phyloP scores from a whole-genome alignment of 2,797 vertebrate genomes.

The Podargus strigoides region DNA sequence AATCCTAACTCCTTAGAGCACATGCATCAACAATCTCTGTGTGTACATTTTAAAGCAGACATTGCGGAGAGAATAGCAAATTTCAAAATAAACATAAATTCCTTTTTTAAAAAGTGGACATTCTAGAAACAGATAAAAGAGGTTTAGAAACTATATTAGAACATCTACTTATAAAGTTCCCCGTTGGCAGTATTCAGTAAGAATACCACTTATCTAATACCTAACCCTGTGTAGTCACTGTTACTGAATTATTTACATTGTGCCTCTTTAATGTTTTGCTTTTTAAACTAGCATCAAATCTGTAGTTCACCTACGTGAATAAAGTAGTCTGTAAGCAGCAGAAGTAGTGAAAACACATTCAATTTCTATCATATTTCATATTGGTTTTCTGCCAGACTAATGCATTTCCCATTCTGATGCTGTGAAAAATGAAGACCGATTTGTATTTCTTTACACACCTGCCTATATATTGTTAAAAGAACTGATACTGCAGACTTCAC shows the following conservation, averaged over 20 bases:
- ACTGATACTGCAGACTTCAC: background rate
- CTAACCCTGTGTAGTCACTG: background rate
- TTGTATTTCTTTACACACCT: background rate
- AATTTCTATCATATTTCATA: background rate
- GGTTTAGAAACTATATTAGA: background rate
- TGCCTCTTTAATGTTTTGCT: background rate
- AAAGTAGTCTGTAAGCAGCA: background rate
- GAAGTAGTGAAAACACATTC: background rate
- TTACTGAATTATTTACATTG: background rate
- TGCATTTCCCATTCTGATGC: background rate
- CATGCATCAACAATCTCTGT: background rate
- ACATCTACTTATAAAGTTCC: background rate
- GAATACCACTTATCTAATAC: background rate
- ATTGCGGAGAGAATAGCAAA: background rate
- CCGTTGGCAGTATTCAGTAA: background rate
- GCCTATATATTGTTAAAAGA: background rate
- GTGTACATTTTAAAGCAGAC: background rate
- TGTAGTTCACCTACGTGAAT: background rate
- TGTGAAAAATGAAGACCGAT: background rate
- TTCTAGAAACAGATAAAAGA: background rate
- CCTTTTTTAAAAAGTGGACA: background rate
- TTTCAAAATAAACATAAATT: background rate
- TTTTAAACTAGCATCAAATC: background rate
- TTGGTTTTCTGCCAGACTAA: background rate
- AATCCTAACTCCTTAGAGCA: background rate